Percentiles rank a stretch among this genome's conserved stretches.
Conservation (phyloP, 35 echinoderm and acorn worm genomes). For the Ptychodera flava region DNA sequence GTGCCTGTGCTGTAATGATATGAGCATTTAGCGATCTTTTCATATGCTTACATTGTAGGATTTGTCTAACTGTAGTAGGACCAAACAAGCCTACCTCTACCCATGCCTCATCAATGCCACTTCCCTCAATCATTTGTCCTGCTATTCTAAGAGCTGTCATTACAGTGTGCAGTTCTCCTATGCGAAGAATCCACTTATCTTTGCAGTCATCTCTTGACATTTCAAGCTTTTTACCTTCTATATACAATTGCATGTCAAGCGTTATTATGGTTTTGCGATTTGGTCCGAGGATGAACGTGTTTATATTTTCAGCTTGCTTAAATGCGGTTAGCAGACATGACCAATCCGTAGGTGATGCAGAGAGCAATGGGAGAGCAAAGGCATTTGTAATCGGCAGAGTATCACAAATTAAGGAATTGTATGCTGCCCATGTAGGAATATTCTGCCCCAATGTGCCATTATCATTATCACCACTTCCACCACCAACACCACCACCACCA, state of each 20-base stretch:
- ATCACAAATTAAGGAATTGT: constrained; percentile 26
- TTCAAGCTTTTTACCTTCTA: constrained; percentile 10
- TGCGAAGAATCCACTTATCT: constrained; percentile 9
- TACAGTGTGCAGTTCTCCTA: constrained; percentile 37
- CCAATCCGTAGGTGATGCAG: constrained; percentile 33
- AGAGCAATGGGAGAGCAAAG: constrained; percentile 9
- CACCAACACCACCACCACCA: too few species aligned
- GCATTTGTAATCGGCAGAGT: constrained; percentile 20
- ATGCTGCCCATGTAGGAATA: constrained; percentile 42
- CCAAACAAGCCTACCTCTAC: constrained; percentile 42
- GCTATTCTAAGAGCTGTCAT: constrained; percentile 43
- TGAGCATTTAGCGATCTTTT: constrained; percentile 30
- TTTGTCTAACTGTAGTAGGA: constrained; percentile 47
- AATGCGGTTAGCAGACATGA: constrained; percentile 18
- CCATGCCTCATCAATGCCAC: constrained; percentile 51
- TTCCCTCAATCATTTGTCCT: constrained; percentile 31
- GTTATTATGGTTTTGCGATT: constrained; percentile 20
- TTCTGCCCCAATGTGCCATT: too few species aligned
- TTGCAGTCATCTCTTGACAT: constrained; percentile 16
- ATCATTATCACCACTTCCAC: too few species aligned
- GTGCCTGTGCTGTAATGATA: constrained; percentile 21
- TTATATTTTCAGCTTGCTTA: constrained; percentile 32
- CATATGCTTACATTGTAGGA: constrained; percentile 36
- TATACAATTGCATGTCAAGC: constrained; percentile 33
- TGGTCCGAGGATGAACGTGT: constrained; percentile 7